Base-by-base conservation (phyloP, 1,140 invertebrate species). In the Idris sp. region DNA sequence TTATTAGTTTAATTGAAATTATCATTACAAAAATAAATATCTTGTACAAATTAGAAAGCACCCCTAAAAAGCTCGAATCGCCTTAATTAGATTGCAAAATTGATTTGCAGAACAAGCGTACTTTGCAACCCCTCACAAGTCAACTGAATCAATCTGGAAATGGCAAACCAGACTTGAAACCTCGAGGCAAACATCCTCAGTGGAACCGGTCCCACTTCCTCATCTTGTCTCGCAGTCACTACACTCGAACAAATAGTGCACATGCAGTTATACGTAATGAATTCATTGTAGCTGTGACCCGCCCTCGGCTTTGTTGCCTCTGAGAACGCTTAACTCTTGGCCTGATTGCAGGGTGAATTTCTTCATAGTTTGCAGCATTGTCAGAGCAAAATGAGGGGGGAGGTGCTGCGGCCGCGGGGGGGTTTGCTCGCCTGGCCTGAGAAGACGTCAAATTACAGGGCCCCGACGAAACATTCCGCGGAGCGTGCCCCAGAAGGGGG, bases 281-380 rank as follows among this genome's bases (percentile, higher is more conserved):
- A 13, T 56, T 73, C 49, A 73, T 79, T 79, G 77, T 75, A 38
- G 35, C 74, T 36, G 31, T 73, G 78, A 54, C 65, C 78, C 80
- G 78, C 78, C 78, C 74, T 64, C 46, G 26, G 35, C 73, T 73
- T 80, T 78, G 77, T 80, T 65, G 43, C 46, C 19, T 81, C 79
- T 87, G 86, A 83, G 84, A 87, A 84, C 81, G 81, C 81, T 86
- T 86, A 83, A 85, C 84, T 84, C 58, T 58, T 54, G 56, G 62
- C 48, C 67, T 86, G 86, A 87, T 87, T 87, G 86, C 81, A 86
- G 86, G 86, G 86, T 87, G 82, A 87, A 85, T 87, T 82, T 87
- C 86, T 83, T 80, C 77, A 74, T 67, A 86, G 86, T 86, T 87
- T 86, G 81, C 77, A 49, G 80, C 81, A 86, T 87, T 87, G 85